Evolutionary conservation across 2,888 invertebrate genomes (phyloP), one percentile per base, ranked within the genome.

Genomic region (Branchinecta sandiegonensis): DNA sequence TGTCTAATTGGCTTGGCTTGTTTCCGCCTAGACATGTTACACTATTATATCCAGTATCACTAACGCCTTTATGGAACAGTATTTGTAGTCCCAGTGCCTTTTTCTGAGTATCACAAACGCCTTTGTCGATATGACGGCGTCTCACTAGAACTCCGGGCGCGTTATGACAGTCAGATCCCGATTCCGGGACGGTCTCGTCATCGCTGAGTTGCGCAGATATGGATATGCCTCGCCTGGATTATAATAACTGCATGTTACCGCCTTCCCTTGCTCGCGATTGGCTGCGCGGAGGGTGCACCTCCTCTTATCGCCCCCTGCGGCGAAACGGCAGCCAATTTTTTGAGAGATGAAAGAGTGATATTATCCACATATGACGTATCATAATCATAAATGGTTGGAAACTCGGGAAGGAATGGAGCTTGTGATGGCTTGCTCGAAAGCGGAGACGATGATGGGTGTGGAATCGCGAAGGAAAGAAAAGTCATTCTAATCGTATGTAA

Each of bases 321-420:
- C 56, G 56, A 56, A 56, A 56, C 56, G 17, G 56, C 14, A 56
- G 56, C 56, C 56, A 56, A 56, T 56, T 56, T 56, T 56, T 56
- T 56, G n/a, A 5, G 37, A 37, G 37, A 37, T 37, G 37, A 37
- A 37, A 37, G 37, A 37, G 37, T 37, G 37, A 37, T 37, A 37
- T 37, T 37, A 37, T 37, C 37, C 37, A 37, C 9, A 56, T 56
- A 56, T 56, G 56, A 56, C 17, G 17, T 7, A 56, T 56, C 17
- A 56, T 56, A 17, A 56, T 56, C 56, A 56, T 56, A 56, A 56
- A 17, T 56, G n/a, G 17, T 56, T 56, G 9, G 17, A 14, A 56
- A 14, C 14, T 10, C 17, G n/a, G 17, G 56, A 17, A 56, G 17
- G 56, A 17, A 8, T 56, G 56, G 56, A 56, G 17, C n/a, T 56